Base-by-base conservation (phyloP, 2,113 vertebrate genomes). In the Lophotis ruficrista region DNA sequence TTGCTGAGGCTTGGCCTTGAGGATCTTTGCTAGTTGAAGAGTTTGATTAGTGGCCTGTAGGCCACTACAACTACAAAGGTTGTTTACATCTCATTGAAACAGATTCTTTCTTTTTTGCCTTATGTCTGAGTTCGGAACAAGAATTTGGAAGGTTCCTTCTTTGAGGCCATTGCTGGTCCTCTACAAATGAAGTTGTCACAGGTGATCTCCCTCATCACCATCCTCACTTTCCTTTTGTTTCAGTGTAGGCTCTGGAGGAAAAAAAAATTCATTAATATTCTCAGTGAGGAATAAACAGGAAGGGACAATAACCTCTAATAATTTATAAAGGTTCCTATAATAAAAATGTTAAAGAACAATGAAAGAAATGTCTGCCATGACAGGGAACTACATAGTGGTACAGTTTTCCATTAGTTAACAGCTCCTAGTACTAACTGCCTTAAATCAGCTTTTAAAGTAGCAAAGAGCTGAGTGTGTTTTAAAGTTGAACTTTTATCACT, bases 401-500 rank as follows among this genome's bases (percentile, higher is more conserved):
- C 33, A 33, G 7, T 83, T 94, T 95, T 84, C 43, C 41, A 37
- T 73, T 78, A 91, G 58, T 79, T 85, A 86, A 80, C 43, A 90
- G 41, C 76, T 93, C 64, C 41, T 69, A 82, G 57, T 20, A 43
- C 48, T 57, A 61, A 62, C 68, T 66, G 47, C 30, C 57, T 90
- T 94, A 94, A 95, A 73, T 27, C 41, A 80, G 33, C 58, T 93
- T 83, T 50, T 65, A 45, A 89, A 88, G 84, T 33, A 83, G 68
- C 18, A 58, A 91, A 53, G 2, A 79, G 28, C 38, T 90, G 60
- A 83, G 43, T 73, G 64, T 35, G 43, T 68, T 92, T 87, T 81
- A 37, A 92, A 94, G 60, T 66, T 70, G 77, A 83, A 70, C 64
- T 84, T 89, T 48, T 60, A 43, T 83, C 35, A 33, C 37, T 23